These are phyloP conservation scores for Girardinichthys multiradiatus DNA, from an alignment of 2,113 vertebrate species.

Conservation along the genomic window DNA sequence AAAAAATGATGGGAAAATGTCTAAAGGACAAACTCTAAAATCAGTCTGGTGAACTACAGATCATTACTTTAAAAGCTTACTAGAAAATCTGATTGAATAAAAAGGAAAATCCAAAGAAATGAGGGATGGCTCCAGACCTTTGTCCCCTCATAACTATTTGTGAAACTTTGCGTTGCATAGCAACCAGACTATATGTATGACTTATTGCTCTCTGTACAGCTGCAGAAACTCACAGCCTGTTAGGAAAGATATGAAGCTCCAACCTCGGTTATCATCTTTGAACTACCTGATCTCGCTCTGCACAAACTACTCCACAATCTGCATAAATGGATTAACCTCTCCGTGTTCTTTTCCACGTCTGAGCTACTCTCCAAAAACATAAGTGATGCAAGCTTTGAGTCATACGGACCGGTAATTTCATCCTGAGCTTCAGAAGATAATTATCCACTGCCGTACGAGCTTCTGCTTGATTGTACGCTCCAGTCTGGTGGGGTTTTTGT, in stretches of 20 bases:
- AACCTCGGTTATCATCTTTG: background rate
- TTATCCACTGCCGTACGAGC: conserved; percentile 9
- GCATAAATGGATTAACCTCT: background rate
- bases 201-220: background rate
- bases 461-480: conserved; percentile 12
- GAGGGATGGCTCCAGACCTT: no score
- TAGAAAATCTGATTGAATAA: no score
- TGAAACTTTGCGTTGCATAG: conserved; percentile 36
- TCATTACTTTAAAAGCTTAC: no score
- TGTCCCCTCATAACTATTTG: conserved; percentile 6
- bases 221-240: background rate
- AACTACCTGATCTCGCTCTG: background rate
- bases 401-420: background rate
- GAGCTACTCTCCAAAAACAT: background rate
- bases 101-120: no score
- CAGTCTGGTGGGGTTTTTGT: background rate
- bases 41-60: no score
- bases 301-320: background rate
- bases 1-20: no score
- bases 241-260: conserved; percentile 1
- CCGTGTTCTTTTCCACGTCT: background rate
- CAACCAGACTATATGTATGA: conserved; percentile 24
- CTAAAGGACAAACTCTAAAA: no score
- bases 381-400: background rate
- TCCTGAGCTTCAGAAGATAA: conserved; percentile 16